A percentile compares a stretch with the other conserved stretches of the same genome.
These are phyloP conservation scores for Synergus gifuensis DNA, from an alignment of 2,888 invertebrate genomes.

Conservation along the genomic window DNA sequence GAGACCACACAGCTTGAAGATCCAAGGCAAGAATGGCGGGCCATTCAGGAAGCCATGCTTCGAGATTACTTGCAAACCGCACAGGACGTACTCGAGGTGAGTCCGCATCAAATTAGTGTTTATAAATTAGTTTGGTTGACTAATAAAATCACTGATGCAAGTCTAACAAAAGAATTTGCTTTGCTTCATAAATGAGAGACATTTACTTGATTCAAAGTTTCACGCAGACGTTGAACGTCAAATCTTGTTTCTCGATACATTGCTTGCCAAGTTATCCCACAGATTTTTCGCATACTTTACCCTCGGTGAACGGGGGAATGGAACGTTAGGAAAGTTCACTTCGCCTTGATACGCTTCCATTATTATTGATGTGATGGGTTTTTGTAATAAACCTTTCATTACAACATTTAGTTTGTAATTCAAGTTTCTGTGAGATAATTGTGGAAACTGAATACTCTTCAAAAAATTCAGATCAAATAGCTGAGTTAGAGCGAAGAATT, in stretches of 20 bases:
- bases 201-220: too few relatives aligned
- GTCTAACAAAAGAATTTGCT: too few relatives aligned
- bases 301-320: neutral
- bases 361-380: too few relatives aligned
- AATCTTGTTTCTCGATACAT: neutral
- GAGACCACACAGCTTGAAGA: slow-evolving; percentile 98
- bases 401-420: neutral
- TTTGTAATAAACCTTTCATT: too few relatives aligned
- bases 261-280: too few relatives aligned
- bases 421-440: neutral
- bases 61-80: slow-evolving; percentile 97
- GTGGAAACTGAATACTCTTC: neutral
- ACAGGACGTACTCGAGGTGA: slow-evolving; percentile 95
- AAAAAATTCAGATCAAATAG: too few relatives aligned
- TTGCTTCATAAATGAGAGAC: too few relatives aligned
- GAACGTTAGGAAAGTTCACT: too few relatives aligned
- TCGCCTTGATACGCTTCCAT: neutral
- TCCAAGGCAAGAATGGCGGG: slow-evolving; percentile 97
- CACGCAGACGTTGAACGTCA: too few relatives aligned
- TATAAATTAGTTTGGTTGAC: neutral
- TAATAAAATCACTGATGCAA: neutral
- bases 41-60: slow-evolving; percentile 97
- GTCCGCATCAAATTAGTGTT: slow-evolving; percentile 58
- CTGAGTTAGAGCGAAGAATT: too few relatives aligned
- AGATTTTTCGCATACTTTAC: neutral